phyloP scores from a whole-genome alignment of 2,113 vertebrate species.

The Alethe diademata region DNA sequence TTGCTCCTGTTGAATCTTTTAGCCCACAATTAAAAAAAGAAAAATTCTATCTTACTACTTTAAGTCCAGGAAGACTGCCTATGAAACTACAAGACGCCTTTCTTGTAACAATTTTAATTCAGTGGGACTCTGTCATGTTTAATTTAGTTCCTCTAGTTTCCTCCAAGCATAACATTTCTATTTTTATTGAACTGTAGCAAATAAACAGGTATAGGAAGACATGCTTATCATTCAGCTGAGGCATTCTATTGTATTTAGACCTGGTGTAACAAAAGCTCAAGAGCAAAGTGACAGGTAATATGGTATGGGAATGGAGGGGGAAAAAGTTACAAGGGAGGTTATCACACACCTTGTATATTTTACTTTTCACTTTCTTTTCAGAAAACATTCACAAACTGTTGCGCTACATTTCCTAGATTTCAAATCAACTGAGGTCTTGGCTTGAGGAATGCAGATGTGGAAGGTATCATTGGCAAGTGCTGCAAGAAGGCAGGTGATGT shows the following conservation, averaged over 20 bases:
- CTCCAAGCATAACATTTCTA: not conserved
- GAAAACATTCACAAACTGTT: not conserved
- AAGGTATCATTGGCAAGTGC: not conserved
- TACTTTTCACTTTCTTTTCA: not conserved
- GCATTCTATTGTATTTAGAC: not conserved
- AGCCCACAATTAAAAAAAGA: not conserved
- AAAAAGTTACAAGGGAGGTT: not conserved
- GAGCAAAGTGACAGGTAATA: not conserved
- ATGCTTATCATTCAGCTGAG: not conserved
- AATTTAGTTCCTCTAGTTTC: not conserved
- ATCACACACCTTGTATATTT: not conserved
- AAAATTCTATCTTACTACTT: not conserved
- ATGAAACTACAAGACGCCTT: not conserved
- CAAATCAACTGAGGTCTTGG: not conserved
- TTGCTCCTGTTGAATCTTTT: not conserved
- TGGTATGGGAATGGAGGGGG: not conserved
- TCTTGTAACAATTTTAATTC: not conserved
- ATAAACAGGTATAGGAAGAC: not conserved
- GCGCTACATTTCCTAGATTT: not conserved
- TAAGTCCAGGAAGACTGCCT: not conserved
- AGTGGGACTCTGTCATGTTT: not conserved
- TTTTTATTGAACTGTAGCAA: not conserved
- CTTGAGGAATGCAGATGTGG: not conserved
- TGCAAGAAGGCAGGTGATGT: not conserved
- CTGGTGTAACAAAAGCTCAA: not conserved